Conservation (phyloP, 2,888 invertebrate species). For the Temnothorax unifasciatus region DNA sequence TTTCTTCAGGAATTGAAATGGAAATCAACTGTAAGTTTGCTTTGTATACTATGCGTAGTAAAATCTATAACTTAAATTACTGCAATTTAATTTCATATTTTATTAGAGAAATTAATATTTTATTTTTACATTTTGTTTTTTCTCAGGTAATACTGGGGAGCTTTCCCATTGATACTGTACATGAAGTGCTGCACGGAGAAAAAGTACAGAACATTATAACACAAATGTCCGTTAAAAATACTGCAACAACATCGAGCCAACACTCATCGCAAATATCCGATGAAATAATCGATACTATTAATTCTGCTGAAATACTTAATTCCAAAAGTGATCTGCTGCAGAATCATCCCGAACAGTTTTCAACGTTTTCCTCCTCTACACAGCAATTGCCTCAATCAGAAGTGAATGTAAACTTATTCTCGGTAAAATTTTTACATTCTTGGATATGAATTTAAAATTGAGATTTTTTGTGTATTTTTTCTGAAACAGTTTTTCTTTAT, state of each 20-base stretch:
- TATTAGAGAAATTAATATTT: neutral
- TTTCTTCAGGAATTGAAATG: neutral
- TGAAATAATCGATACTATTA: neutral
- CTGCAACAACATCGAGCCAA: slow-evolving; percentile 1
- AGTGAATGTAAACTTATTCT: neutral
- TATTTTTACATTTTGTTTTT: neutral
- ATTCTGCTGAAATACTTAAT: neutral
- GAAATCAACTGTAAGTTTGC: neutral
- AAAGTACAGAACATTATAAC: neutral
- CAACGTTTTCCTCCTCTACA: neutral
- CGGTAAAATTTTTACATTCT: neutral
- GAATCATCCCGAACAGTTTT: neutral
- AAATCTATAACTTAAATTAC: neutral
- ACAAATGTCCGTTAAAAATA: neutral
- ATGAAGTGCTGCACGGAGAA: neutral
- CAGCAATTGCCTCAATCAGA: neutral
- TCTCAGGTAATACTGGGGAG: neutral
- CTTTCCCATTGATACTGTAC: neutral
- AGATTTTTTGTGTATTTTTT: neutral
- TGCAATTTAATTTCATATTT: neutral
- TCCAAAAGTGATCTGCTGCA: neutral
- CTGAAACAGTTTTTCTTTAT: neutral
- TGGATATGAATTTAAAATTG: neutral
- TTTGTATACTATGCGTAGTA: neutral
- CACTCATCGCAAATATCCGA: neutral